Base-by-base conservation (phyloP, 2,888 invertebrate genomes). In the Macropis europaea region DNA sequence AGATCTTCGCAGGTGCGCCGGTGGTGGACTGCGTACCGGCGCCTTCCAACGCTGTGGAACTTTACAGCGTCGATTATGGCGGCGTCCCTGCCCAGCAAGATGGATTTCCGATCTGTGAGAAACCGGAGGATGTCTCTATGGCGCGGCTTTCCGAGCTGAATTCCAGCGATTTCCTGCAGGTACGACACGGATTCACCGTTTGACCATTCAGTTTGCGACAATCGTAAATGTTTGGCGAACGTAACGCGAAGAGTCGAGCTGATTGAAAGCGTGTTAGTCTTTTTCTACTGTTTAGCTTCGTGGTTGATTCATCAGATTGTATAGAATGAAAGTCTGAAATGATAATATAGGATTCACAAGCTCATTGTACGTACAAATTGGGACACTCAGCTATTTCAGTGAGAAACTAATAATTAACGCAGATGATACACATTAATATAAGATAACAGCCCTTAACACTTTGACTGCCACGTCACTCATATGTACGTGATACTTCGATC, bases 1-100 rank as follows among this genome's bases (percentile, higher is more conserved):
- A 79, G 61, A 43, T 85, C 1, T 74, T 86, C 15, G 74, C 77
- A 0, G 74, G 40, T 2, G 0, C 2, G 3, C 22, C 57, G 19
- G 13, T 11, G 11, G 47, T 68, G 5, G 3, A 17, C 0, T 81
- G 81, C 36, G 19, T 40, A 3, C 36, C 57, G 13, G 17, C 50
- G 2, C 28, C 68, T 4, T 11, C 0, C n/a, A 5, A 11, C 15
- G 26, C 53, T 2, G 56, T 19, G 17, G 63, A 78, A 15, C 19
- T 76, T 9, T 26, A 71, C 26, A 26, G 5, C 28, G 6, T 52
- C n/a, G 17, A 60, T 40, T 2, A 34, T 17, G 52, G 22, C 1
- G 22, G 26, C 6, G 30, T n/a, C 3, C 30, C 15, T 2, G 28
- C 2, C 6, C 38, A 22, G 13, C 17, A 6, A 34, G n/a, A 38